These are phyloP conservation scores for Drosophila paranaensis DNA, from an alignment of 2,888 invertebrate genomes.

Conservation along the genomic window DNA sequence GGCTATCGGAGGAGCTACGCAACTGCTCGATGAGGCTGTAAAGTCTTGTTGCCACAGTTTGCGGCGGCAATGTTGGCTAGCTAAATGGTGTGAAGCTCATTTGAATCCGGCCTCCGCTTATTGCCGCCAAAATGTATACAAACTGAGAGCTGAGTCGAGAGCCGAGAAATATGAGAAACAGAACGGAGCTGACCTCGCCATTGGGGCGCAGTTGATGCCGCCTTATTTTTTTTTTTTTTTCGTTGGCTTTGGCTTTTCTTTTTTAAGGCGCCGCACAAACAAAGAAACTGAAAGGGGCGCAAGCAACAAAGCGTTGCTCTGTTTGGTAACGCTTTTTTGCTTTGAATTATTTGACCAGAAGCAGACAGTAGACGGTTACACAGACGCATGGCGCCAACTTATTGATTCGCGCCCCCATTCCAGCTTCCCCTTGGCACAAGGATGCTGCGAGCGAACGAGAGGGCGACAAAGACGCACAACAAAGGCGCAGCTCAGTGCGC, in stretches of 20 bases:
- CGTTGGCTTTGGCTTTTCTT: not conserved
- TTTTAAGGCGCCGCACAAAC: slow-evolving; percentile 42
- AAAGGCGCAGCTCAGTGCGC: slow-evolving; percentile 70
- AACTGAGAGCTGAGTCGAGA: slow-evolving; percentile 10
- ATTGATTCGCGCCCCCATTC: slow-evolving; percentile 63
- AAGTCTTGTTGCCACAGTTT: slow-evolving; percentile 49
- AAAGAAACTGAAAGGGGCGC: slow-evolving; percentile 73
- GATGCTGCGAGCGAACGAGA: slow-evolving; percentile 57
- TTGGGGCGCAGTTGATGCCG: slow-evolving; percentile 15
- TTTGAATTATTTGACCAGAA: slow-evolving; percentile 76
- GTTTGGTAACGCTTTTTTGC: slow-evolving; percentile 57
- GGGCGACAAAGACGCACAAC: slow-evolving; percentile 49
- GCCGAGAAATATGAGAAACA: slow-evolving; percentile 11
- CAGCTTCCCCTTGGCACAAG: slow-evolving; percentile 35
- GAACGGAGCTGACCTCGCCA: slow-evolving; percentile 44
- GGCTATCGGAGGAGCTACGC: slow-evolving; percentile 9
- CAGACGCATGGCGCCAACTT: slow-evolving; percentile 79
- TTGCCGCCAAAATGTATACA: slow-evolving; percentile 55
- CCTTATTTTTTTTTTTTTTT: slow-evolving; percentile 2
- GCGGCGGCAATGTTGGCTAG: slow-evolving; percentile 46
- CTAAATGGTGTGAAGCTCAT: slow-evolving; percentile 24
- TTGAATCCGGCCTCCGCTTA: slow-evolving; percentile 20
- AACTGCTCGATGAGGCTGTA: slow-evolving; percentile 28
- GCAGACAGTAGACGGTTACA: slow-evolving; percentile 78
- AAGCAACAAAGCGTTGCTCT: slow-evolving; percentile 48